Percentiles rank a stretch among this genome's conserved stretches.
These are phyloP conservation scores for Tipula lateralis DNA, from an alignment of 2,888 invertebrate genomes.

Conservation along the genomic window DNA sequence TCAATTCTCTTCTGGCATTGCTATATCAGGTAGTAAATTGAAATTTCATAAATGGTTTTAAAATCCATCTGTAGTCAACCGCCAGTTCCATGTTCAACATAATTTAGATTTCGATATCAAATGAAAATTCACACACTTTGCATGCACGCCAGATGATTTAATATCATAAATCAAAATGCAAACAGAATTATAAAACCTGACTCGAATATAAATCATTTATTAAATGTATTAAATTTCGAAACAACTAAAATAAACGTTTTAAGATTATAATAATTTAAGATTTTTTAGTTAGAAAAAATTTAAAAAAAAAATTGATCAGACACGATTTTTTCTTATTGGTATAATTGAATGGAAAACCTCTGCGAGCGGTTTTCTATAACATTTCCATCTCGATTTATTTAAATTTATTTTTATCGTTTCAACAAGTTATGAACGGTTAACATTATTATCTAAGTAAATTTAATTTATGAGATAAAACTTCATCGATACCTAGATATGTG, in stretches of 20 bases:
- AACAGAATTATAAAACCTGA: neutral
- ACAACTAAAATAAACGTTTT: neutral
- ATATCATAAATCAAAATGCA: neutral
- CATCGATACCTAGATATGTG: too few species aligned
- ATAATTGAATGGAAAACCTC: neutral
- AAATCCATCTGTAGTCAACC: too few species aligned
- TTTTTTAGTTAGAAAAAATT: neutral
- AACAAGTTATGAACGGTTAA: neutral
- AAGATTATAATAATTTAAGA: neutral
- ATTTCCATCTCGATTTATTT: neutral
- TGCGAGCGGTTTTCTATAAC: neutral
- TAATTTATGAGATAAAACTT: constrained; percentile 2
- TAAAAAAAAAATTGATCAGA: neutral
- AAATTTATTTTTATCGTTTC: constrained; percentile 3
- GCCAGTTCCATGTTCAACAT: too few species aligned
- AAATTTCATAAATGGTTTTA: too few species aligned
- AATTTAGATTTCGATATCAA: neutral
- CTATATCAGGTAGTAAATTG: too few species aligned
- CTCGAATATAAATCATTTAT: neutral
- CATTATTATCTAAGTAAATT: neutral
- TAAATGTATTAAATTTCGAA: neutral
- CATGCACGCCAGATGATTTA: neutral
- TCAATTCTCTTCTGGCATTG: too few species aligned
- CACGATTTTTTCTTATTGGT: neutral
- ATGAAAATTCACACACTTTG: neutral